Evolutionary conservation across 2,113 vertebrate species (phyloP).

Genomic region (Otus sunia): DNA sequence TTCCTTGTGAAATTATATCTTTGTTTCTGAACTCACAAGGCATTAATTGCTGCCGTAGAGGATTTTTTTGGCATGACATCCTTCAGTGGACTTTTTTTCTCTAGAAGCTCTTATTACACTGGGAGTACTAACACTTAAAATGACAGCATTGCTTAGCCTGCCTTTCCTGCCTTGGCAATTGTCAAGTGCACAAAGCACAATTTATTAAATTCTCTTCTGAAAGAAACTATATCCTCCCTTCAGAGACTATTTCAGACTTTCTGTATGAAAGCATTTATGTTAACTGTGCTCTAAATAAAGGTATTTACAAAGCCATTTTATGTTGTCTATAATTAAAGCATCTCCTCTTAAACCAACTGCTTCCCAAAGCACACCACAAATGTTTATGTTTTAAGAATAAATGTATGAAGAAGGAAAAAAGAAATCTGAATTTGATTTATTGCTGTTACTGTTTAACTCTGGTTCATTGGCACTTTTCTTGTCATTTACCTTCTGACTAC

Average conservation of each 20-base stretch:
- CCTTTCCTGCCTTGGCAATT: not conserved
- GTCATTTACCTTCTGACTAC: not conserved
- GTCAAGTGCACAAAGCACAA: not conserved
- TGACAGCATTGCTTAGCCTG: constrained; percentile 1
- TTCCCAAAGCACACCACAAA: not conserved
- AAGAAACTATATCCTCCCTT: not conserved
- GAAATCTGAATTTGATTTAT: constrained; percentile 7
- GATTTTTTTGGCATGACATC: not conserved
- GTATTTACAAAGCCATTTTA: not conserved
- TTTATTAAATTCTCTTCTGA: constrained; percentile 7
- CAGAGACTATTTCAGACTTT: constrained; percentile 32
- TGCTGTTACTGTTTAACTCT: not conserved
- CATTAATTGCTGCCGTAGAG: constrained; percentile 13
- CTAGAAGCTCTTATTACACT: not conserved
- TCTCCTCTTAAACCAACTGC: not conserved
- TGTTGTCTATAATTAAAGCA: not conserved
- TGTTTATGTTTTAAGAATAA: constrained; percentile 33
- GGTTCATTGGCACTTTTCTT: constrained; percentile 31
- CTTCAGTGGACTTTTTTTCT: not conserved
- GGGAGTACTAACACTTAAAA: not conserved
- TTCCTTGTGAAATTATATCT: not conserved
- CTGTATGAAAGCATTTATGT: not conserved
- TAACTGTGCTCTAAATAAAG: constrained; percentile 8
- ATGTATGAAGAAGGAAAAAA: not conserved
- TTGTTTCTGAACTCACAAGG: not conserved